Conservation (phyloP, 2,797 vertebrate genomes). For the Melanotaenia maccullochi region DNA sequence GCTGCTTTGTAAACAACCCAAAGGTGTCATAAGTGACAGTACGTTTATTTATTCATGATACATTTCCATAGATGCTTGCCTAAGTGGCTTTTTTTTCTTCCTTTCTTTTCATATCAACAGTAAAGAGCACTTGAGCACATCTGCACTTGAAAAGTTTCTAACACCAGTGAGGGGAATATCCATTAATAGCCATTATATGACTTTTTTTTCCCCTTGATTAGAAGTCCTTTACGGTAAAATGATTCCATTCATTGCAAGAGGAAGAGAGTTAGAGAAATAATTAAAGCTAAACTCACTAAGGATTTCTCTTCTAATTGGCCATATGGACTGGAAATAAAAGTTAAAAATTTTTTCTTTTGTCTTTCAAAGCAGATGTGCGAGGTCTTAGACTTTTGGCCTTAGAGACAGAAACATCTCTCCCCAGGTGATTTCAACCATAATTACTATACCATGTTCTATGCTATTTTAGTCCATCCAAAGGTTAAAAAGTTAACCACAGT, state of each 20-base stretch:
- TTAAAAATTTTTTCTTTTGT: conserved; percentile 80
- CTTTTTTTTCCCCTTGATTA: conserved; percentile 61
- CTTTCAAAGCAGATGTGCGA: conserved; percentile 81
- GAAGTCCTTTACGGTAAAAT: conserved; percentile 79
- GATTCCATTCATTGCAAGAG: conserved; percentile 76
- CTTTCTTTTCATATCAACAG: conserved; percentile 42
- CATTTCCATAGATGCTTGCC: conserved; percentile 50
- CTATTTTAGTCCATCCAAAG: conserved; percentile 69
- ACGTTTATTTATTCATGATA: conserved; percentile 66
- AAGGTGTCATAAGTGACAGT: conserved; percentile 62
- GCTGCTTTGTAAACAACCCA: conserved; percentile 64
- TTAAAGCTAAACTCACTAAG: conserved; percentile 80
- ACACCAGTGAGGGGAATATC: conserved; percentile 38
- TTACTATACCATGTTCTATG: conserved; percentile 69
- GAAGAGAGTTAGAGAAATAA: conserved; percentile 69
- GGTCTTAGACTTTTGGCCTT: conserved; percentile 78
- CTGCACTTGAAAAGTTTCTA: conserved; percentile 54
- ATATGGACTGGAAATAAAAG: conserved; percentile 83
- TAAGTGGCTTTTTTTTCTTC: conserved; percentile 46
- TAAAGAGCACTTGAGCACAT: conserved; percentile 44
- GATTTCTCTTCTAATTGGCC: conserved; percentile 83
- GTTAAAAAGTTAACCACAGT: conserved; percentile 61
- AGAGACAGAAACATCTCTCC: conserved; percentile 64
- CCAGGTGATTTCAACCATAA: conserved; percentile 70
- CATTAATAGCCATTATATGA: conserved; percentile 55